These are phyloP conservation scores for Reticulitermes speratus DNA, from an alignment of 1,140 invertebrate species.

Conservation along the genomic window DNA sequence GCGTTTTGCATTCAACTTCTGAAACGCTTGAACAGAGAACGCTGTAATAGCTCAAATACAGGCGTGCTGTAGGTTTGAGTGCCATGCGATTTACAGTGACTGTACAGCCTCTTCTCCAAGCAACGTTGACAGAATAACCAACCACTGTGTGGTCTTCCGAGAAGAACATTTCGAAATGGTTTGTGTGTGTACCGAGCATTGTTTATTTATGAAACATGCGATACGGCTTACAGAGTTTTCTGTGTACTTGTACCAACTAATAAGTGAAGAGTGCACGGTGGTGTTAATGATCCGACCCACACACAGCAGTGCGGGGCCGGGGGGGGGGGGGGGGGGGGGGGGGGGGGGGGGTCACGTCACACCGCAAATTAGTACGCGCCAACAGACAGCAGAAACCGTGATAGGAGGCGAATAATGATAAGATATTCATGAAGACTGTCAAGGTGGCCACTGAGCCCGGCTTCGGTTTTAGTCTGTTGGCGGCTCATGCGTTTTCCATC, in stretches of 20 bases:
- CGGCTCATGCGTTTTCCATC: not conserved
- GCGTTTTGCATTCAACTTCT: too few relatives aligned
- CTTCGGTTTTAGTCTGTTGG: not conserved
- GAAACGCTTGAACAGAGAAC: too few relatives aligned
- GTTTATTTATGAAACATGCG: slow-evolving; percentile 1
- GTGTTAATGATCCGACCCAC: not conserved
- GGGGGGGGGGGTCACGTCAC: not conserved
- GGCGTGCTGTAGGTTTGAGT: too few relatives aligned
- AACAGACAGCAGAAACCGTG: not conserved
- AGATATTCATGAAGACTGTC: not conserved
- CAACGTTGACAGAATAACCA: slow-evolving; percentile 3
- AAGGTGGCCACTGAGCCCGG: not conserved
- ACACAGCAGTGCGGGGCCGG: not conserved
- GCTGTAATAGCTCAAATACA: too few relatives aligned
- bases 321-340: not conserved
- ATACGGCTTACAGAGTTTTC: not conserved
- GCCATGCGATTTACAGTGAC: not conserved
- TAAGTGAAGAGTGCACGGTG: not conserved
- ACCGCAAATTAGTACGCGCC: slow-evolving; percentile 6
- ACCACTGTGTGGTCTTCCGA: not conserved
- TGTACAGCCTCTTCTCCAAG: not conserved
- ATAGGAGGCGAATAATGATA: not conserved
- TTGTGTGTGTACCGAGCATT: not conserved
- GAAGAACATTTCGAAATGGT: slow-evolving; percentile 16
- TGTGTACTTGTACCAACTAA: slow-evolving; percentile 12